Percentiles rank a stretch among this genome's conserved stretches.
phyloP scores from a whole-genome alignment of 2,797 vertebrate species.

The Poecilia gillii region DNA sequence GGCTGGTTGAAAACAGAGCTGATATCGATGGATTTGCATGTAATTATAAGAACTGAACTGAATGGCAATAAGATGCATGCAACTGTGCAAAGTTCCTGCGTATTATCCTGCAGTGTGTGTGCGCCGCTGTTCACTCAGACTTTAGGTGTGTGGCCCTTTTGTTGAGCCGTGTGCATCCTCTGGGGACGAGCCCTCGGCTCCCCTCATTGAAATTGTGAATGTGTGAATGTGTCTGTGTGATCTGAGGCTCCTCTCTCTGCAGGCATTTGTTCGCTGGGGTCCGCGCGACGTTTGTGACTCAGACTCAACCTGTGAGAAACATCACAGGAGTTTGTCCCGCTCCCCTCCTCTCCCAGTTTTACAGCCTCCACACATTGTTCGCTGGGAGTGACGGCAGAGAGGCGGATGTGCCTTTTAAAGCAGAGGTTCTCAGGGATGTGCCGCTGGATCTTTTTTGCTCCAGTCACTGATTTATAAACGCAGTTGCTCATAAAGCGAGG shows the following conservation, averaged over 20 bases:
- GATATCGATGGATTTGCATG: neutral
- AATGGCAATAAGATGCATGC: neutral
- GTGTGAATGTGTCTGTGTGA: constrained; percentile 60
- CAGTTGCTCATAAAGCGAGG: constrained; percentile 20
- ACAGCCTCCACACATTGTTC: constrained; percentile 59
- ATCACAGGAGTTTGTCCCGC: constrained; percentile 49
- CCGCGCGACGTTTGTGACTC: constrained; percentile 51
- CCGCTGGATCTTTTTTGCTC: constrained; percentile 32
- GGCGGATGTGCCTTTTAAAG: constrained; percentile 45
- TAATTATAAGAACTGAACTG: neutral
- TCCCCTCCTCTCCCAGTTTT: constrained; percentile 46
- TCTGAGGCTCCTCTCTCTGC: constrained; percentile 34
- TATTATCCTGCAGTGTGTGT: constrained; percentile 24
- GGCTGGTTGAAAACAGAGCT: neutral
- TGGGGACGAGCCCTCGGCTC: constrained; percentile 56
- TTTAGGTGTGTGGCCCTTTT: constrained; percentile 57
- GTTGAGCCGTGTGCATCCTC: constrained; percentile 53
- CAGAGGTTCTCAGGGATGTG: constrained; percentile 51
- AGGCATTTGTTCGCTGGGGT: constrained; percentile 45
- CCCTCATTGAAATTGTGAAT: constrained; percentile 70
- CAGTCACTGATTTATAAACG: constrained; percentile 41
- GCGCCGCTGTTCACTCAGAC: neutral
- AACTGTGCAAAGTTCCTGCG: constrained; percentile 20
- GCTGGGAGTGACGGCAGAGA: constrained; percentile 18
- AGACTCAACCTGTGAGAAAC: constrained; percentile 70